These are phyloP conservation scores for Pseudorectes ferrugineus DNA, from an alignment of 2,113 vertebrate species.

Conservation along the genomic window DNA sequence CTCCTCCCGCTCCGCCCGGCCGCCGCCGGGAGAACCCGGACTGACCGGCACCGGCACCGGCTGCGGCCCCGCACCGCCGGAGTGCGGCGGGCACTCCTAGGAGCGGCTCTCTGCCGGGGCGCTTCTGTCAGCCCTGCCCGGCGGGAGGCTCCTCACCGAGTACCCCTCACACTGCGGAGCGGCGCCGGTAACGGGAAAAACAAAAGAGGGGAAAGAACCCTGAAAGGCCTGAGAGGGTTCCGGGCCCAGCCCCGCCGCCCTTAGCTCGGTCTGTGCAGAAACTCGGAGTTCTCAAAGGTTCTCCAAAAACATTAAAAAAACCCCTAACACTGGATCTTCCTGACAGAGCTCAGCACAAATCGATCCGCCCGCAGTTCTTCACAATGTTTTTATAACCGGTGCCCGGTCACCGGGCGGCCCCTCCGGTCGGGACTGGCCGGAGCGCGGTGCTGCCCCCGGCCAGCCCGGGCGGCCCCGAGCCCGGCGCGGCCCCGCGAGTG, in stretches of 20 bases:
- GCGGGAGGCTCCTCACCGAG: not conserved
- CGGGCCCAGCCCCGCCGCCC: not conserved
- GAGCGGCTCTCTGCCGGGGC: too few species aligned
- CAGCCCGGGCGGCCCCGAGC: not conserved
- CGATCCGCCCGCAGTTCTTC: not conserved
- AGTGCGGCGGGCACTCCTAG: rapidly evolving
- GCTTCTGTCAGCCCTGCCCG: not conserved
- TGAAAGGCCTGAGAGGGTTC: not conserved
- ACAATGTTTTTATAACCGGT: not conserved
- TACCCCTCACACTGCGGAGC: rapidly evolving
- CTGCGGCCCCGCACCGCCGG: not conserved
- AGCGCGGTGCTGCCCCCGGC: not conserved
- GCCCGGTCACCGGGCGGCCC: not conserved
- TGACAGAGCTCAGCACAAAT: not conserved
- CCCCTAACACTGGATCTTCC: not conserved
- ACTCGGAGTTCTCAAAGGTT: not conserved
- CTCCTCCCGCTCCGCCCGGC: not conserved
- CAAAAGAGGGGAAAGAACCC: too few species aligned
- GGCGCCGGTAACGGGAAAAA: not conserved
- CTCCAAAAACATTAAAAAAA: rapidly evolving
- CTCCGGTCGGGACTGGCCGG: not conserved
- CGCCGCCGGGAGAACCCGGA: too few species aligned
- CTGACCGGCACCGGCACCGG: too few species aligned
- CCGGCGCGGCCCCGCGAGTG: not conserved
- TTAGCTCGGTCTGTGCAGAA: not conserved